Conservation (phyloP, 2,113 vertebrate species). For the Pachycephala philippinensis region DNA sequence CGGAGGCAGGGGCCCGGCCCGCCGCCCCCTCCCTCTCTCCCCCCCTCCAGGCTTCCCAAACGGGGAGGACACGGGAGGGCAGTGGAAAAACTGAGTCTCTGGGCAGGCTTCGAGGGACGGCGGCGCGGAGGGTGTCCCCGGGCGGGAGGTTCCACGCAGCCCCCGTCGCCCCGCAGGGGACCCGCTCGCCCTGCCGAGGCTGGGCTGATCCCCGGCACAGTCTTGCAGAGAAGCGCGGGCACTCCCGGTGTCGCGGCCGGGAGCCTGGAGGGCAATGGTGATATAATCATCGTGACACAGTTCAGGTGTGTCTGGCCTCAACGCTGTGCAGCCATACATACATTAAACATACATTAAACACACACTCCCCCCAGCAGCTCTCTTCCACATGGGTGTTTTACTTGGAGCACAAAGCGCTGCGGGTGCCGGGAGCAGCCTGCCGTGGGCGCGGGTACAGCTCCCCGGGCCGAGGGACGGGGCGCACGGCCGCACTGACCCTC, state of each 20-base stretch:
- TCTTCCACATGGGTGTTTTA: background rate
- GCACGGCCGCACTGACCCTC: background rate
- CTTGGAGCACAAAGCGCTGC: background rate
- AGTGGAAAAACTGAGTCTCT: background rate
- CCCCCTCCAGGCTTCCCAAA: background rate
- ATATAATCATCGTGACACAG: background rate
- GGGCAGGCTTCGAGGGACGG: background rate
- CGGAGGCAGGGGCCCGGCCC: slow-evolving; percentile 13
- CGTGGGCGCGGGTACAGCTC: too few relatives aligned
- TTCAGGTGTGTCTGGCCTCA: background rate
- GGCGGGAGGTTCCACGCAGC: background rate
- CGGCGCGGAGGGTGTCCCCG: background rate
- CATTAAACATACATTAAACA: background rate
- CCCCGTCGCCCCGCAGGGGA: background rate
- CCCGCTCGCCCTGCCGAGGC: background rate
- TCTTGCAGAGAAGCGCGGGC: background rate
- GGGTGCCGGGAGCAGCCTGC: background rate
- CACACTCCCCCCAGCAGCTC: too few relatives aligned
- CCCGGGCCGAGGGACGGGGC: background rate
- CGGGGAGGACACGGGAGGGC: background rate
- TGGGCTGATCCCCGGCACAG: background rate
- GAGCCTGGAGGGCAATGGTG: background rate
- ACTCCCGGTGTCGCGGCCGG: too few relatives aligned
- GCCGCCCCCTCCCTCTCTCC: background rate
- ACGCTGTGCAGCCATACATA: background rate